These are phyloP conservation scores for Itoplectis maculator DNA, from an alignment of 2,888 invertebrate species.

Conservation along the genomic window DNA sequence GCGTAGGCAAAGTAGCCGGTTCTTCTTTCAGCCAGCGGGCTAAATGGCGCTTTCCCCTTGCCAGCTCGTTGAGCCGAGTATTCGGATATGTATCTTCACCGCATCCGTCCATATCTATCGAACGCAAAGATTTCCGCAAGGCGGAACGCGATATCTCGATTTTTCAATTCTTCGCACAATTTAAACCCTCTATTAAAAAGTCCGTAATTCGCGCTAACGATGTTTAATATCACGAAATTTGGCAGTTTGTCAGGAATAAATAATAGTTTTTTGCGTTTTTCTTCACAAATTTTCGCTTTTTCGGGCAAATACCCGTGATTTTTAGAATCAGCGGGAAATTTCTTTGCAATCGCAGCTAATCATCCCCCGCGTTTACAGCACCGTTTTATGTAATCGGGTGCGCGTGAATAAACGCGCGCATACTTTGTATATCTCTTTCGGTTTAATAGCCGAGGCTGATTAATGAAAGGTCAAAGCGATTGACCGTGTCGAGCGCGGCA, in stretches of 20 bases:
- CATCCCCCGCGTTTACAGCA: constrained; percentile 41
- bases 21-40: constrained; percentile 50
- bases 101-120: constrained; percentile 27
- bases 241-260: too few species aligned
- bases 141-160: too few species aligned
- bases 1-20: constrained; percentile 67
- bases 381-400: constrained; percentile 46
- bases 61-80: not conserved
- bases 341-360: constrained; percentile 62
- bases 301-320: too few species aligned
- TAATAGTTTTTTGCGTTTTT: too few species aligned
- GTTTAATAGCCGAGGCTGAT: constrained; percentile 53
- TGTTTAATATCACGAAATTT: too few species aligned
- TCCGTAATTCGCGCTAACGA: too few species aligned
- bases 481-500: constrained; percentile 48
- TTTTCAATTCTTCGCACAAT: too few species aligned
- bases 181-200: too few species aligned
- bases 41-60: constrained; percentile 42
- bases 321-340: too few species aligned
- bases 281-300: too few species aligned
- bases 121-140: too few species aligned
- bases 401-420: constrained; percentile 33
- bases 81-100: constrained; percentile 2
- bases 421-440: constrained; percentile 15
- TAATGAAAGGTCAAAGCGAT: constrained; percentile 65